Base-by-base conservation (phyloP, 2,888 invertebrate species). In the Dynastes grantii region DNA sequence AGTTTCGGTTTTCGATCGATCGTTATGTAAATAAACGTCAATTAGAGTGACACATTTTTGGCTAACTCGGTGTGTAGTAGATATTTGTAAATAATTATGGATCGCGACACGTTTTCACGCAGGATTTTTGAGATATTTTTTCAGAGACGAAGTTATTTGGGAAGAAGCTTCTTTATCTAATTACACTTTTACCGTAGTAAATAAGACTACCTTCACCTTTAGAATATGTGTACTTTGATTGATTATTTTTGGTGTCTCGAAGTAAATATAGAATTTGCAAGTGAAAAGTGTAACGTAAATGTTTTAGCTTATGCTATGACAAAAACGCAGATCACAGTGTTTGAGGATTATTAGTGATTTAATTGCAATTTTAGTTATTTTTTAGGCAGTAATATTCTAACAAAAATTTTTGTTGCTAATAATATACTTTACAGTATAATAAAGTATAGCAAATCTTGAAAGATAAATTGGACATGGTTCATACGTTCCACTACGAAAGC, bases 21-120 rank as follows among this genome's bases (percentile, higher is more conserved):
- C 45, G 11, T 45, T 45, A 45, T 8, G 8, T 11, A n/a, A 13
- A 68, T 27, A n/a, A 8, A 8, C n/a, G n/a, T 32, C 51, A 68
- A 68, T 68, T 68, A 68, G 29, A 27, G 13, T 68, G 68, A 68
- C 68, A 68, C 13, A 27, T 51, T 68, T 68, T 68, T 68, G 49
- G 49, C 51, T 27, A 49, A 68, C 1, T 29, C 13, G 6, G 8
- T 6, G 13, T 29, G 29, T 51, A 1, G 32, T n/a, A 51, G 51
- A 51, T 68, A 51, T 63, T 32, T 11, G 68, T 1, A 29, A 13
- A 16, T 49, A 68, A 68, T 68, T 68, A 68, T 16, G 13, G 13
- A 51, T 13, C 2, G 51, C 5, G 29, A 29, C 51, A 51, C 22
- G n/a, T 68, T 68, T 68, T 51, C 51, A 22, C 22, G 0, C 22